Conservation (phyloP, 2,113 vertebrate species). For the Apus apus region DNA sequence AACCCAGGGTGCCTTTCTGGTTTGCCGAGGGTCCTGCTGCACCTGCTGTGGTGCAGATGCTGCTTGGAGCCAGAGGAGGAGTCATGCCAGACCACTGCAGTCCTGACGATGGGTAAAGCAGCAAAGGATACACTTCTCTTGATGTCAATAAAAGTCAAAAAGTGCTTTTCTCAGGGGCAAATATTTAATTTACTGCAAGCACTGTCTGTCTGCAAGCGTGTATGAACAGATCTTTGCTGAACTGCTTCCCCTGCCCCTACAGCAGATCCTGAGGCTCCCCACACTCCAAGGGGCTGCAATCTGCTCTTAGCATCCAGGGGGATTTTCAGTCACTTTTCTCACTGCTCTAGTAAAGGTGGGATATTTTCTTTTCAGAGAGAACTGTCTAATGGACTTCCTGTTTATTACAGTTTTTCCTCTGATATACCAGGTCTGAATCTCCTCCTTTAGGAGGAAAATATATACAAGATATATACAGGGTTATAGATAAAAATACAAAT, state of each 20-base stretch:
- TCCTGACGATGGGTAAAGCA: neutral
- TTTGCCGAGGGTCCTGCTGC: neutral
- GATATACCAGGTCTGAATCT: neutral
- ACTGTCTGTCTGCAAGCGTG: fast-evolving
- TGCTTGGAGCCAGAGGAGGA: neutral
- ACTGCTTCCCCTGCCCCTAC: neutral
- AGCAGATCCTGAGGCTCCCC: neutral
- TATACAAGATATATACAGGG: neutral
- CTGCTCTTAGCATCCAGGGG: neutral
- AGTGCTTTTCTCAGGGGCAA: neutral
- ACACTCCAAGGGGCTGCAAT: neutral
- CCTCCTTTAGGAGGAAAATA: neutral
- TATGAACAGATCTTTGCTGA: neutral
- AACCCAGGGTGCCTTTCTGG: neutral
- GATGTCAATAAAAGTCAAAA: neutral
- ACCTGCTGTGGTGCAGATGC: fast-evolving
- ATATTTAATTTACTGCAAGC: neutral
- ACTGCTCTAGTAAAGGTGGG: neutral
- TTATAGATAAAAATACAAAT: neutral
- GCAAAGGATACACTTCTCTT: neutral
- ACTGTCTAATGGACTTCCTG: neutral
- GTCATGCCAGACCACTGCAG: neutral
- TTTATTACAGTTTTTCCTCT: neutral
- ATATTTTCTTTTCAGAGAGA: neutral
- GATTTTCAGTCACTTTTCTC: neutral